These are phyloP conservation scores for Pempheris klunzingeri DNA, from an alignment of 2,797 vertebrate species.

Conservation along the genomic window DNA sequence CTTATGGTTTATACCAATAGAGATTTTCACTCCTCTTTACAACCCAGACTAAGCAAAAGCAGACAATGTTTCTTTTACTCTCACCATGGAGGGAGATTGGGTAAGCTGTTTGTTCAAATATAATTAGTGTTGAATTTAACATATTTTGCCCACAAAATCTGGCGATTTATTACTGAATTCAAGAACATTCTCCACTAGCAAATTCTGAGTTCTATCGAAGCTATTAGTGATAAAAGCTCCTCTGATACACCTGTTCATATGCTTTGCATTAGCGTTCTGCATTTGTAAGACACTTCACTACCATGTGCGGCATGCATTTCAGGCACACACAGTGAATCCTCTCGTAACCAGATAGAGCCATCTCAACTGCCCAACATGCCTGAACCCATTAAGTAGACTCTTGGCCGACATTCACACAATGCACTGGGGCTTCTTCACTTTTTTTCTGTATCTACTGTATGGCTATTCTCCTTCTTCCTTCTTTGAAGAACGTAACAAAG, in stretches of 20 bases:
- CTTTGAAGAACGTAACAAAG: conserved; percentile 77
- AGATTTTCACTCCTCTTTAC: conserved; percentile 69
- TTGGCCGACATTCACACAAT: conserved; percentile 70
- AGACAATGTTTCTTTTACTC: conserved; percentile 61
- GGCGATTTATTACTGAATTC: conserved; percentile 29
- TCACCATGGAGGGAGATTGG: conserved; percentile 43
- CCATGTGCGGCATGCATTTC: conserved; percentile 8
- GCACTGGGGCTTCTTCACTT: conserved; percentile 59
- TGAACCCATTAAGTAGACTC: conserved; percentile 70
- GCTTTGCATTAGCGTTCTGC: background rate
- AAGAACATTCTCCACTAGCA: background rate
- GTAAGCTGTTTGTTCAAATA: conserved; percentile 51
- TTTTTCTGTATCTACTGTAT: conserved; percentile 52
- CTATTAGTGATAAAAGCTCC: background rate
- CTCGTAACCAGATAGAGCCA: conserved; percentile 56
- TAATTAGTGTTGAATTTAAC: conserved; percentile 49
- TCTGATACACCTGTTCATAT: background rate
- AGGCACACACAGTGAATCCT: conserved; percentile 47
- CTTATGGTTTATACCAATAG: conserved; percentile 65
- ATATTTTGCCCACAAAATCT: conserved; percentile 18
- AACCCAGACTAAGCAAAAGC: conserved; percentile 71
- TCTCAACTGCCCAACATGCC: conserved; percentile 63
- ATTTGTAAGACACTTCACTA: conserved; percentile 18
- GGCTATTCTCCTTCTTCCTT: conserved; percentile 64
- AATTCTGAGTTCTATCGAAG: background rate